phyloP scores from a whole-genome alignment of 2,113 vertebrate species.

The Chaenocephalus aceratus region DNA sequence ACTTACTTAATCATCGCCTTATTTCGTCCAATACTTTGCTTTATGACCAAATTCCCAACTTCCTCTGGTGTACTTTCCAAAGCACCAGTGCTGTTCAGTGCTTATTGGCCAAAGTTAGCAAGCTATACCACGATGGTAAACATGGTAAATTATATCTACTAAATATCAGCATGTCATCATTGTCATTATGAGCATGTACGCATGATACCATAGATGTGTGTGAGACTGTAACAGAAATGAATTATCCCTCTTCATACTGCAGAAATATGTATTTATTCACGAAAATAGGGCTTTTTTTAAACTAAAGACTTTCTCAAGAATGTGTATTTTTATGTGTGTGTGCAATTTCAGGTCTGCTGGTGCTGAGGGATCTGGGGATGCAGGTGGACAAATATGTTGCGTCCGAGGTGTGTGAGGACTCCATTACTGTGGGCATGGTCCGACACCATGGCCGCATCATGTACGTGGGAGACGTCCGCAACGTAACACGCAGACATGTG shows the following conservation, averaged over 20 bases:
- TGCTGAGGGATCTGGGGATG: constrained; percentile 97
- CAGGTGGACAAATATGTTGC: constrained; percentile 97
- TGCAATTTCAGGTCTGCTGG: constrained; percentile 88
- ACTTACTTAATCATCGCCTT: neutral
- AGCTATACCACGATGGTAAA: neutral
- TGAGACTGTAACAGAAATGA: no score
- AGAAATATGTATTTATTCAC: neutral
- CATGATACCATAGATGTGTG: no score
- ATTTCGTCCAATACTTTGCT: neutral
- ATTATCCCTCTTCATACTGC: no score
- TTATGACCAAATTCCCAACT: neutral
- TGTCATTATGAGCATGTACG: no score
- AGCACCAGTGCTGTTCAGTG: neutral
- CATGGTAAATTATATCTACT: neutral
- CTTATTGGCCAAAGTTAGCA: neutral
- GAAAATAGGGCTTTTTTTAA: neutral
- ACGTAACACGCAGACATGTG: constrained; percentile 95
- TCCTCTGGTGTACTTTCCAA: no score
- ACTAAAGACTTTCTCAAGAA: no score
- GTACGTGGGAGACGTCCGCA: constrained; percentile 97
- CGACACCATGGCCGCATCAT: constrained; percentile 96
- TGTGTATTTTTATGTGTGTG: constrained; percentile 13
- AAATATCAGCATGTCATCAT: neutral
- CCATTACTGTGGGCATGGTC: constrained; percentile 98
- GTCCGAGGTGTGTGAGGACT: constrained; percentile 98